These are phyloP conservation scores for Lethocerus indicus DNA, from an alignment of 1,140 invertebrate species.

Conservation along the genomic window DNA sequence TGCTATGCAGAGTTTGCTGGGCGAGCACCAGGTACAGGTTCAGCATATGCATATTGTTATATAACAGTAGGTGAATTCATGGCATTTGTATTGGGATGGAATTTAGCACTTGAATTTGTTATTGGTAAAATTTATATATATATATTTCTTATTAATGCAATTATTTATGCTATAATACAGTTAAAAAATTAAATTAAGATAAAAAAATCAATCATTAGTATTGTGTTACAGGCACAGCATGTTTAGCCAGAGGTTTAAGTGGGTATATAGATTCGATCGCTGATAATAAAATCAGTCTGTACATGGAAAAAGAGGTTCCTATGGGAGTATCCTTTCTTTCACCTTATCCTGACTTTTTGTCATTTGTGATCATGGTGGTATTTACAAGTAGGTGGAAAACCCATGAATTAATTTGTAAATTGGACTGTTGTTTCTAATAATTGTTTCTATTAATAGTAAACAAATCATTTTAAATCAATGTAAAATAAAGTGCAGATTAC, in stretches of 20 bases:
- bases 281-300: slow-evolving; percentile 36
- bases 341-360: slow-evolving; percentile 46
- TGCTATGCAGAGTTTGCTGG: slow-evolving; percentile 81
- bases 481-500: too few species aligned
- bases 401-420: too few species aligned
- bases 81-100: slow-evolving; percentile 69
- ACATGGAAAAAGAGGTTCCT: slow-evolving; percentile 34
- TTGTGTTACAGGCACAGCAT: slow-evolving; percentile 39
- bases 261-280: slow-evolving; percentile 48
- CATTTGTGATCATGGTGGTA: slow-evolving; percentile 33
- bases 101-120: slow-evolving; percentile 73
- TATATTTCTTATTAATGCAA: background rate
- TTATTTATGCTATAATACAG: background rate
- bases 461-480: too few species aligned
- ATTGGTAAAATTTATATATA: slow-evolving; percentile 38
- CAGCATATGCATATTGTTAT: slow-evolving; percentile 76
- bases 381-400: slow-evolving; percentile 47
- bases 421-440: too few species aligned
- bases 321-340: slow-evolving; percentile 35
- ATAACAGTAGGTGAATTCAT: slow-evolving; percentile 69
- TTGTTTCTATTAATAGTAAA: too few species aligned
- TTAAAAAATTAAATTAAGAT: background rate
- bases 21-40: slow-evolving; percentile 66
- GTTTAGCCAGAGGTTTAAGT: slow-evolving; percentile 52
- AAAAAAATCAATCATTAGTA: too few species aligned